Conservation (phyloP, 1,140 invertebrate species). For the Dendroctonus ponderosae region DNA sequence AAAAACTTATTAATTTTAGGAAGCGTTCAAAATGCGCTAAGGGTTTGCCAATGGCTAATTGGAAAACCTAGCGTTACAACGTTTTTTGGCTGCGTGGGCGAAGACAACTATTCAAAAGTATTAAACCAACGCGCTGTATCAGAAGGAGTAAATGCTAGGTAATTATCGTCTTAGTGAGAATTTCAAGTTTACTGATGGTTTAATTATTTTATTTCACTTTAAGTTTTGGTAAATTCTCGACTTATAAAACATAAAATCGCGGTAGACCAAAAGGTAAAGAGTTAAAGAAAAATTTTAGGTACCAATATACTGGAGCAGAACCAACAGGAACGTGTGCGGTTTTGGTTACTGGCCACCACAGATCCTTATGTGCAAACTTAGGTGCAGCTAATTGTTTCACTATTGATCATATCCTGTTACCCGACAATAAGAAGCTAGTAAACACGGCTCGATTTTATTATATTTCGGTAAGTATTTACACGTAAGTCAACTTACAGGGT, state of each 20-base stretch:
- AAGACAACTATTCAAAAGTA: slow-evolving; percentile 87
- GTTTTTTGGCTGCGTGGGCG: slow-evolving; percentile 93
- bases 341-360: slow-evolving; percentile 76
- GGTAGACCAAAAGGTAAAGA: too few relatives aligned
- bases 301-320: slow-evolving; percentile 74
- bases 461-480: slow-evolving; percentile 74
- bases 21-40: slow-evolving; percentile 89
- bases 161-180: neutral
- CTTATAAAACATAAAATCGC: too few relatives aligned
- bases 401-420: slow-evolving; percentile 75
- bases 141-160: slow-evolving; percentile 80
- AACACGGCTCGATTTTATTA: slow-evolving; percentile 84
- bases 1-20: slow-evolving; percentile 47
- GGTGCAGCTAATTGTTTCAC: slow-evolving; percentile 94
- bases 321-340: slow-evolving; percentile 91
- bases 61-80: slow-evolving; percentile 75
- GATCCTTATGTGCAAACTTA: slow-evolving; percentile 92
- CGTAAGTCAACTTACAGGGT: slow-evolving; percentile 7
- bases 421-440: slow-evolving; percentile 75
- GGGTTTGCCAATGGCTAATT: slow-evolving; percentile 92
- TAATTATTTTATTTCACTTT: too few relatives aligned
- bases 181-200: too few relatives aligned
- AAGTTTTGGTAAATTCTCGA: too few relatives aligned
- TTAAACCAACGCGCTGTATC: slow-evolving; percentile 75
- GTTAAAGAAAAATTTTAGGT: slow-evolving; percentile 49